Evolutionary conservation across 2,888 invertebrate species (phyloP).

Genomic region (Tetramorium bicarinatum): DNA sequence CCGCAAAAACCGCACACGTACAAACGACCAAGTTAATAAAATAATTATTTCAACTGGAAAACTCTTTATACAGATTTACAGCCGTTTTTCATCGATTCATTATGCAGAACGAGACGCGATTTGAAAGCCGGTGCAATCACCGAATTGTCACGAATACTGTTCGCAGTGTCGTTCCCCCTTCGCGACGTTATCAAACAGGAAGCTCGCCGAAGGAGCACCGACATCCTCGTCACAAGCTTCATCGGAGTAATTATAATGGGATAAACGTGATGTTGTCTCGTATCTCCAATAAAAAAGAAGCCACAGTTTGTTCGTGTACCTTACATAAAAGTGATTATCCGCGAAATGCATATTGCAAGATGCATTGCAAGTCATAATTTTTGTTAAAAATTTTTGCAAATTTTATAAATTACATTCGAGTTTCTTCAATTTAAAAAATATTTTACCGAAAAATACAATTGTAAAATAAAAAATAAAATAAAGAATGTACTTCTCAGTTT

Average conservation of each 20-base stretch:
- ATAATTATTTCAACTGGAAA: slow-evolving; percentile 54
- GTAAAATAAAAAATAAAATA: neutral
- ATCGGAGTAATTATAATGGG: slow-evolving; percentile 27
- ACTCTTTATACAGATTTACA: slow-evolving; percentile 47
- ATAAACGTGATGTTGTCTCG: neutral
- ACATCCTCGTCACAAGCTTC: slow-evolving; percentile 27
- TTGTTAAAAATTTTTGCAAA: neutral
- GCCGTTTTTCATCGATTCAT: slow-evolving; percentile 38
- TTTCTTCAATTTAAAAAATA: neutral
- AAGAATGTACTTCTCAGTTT: neutral
- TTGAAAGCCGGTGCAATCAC: slow-evolving; percentile 18
- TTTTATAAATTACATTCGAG: neutral
- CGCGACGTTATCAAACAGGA: slow-evolving; percentile 39
- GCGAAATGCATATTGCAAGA: neutral
- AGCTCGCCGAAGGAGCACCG: slow-evolving; percentile 36
- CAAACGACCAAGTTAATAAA: slow-evolving; percentile 51
- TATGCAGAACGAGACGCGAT: slow-evolving; percentile 38
- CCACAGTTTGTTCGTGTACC: neutral
- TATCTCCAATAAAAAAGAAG: neutral
- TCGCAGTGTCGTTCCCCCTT: slow-evolving; percentile 18
- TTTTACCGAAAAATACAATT: neutral
- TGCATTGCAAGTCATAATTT: neutral
- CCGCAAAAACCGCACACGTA: slow-evolving; percentile 49
- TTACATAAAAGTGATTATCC: neutral
- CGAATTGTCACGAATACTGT: slow-evolving; percentile 13